Evolutionary conservation across 2,113 vertebrate species (phyloP).

Genomic region (Dipodomys stephensi): DNA sequence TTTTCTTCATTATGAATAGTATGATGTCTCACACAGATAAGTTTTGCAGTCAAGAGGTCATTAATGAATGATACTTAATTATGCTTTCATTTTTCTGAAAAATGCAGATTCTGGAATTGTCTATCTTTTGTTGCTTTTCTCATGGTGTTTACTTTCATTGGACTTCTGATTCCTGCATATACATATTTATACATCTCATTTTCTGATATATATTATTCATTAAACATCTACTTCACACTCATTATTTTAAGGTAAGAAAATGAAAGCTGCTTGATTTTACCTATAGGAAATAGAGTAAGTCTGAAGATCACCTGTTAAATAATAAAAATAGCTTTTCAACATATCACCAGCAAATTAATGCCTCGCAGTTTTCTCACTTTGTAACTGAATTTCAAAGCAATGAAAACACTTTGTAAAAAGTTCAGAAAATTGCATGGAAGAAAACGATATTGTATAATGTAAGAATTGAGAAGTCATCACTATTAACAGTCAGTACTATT

Average conservation of each 20-base stretch:
- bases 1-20: conserved; percentile 6
- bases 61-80: background rate
- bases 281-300: background rate
- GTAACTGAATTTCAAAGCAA: conserved; percentile 37
- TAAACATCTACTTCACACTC: conserved; percentile 77
- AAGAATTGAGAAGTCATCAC: background rate
- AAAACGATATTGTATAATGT: background rate
- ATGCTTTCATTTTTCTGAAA: conserved; percentile 50
- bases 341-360: conserved; percentile 3
- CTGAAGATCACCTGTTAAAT: conserved; percentile 30
- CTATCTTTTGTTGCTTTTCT: conserved; percentile 73
- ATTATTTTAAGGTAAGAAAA: conserved; percentile 77
- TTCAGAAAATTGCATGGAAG: background rate
- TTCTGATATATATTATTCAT: conserved; percentile 74
- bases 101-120: conserved; percentile 77
- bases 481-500: conserved; percentile 35
- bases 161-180: conserved; percentile 78
- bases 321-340: conserved; percentile 13
- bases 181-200: conserved; percentile 71
- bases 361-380: background rate
- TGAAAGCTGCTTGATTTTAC: background rate
- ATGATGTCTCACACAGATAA: conserved; percentile 2
- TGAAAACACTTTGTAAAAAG: background rate
- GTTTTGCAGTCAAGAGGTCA: background rate
- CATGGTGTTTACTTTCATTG: conserved; percentile 75